Evolutionary conservation across 1,140 invertebrate genomes (phyloP).

Genomic region (Anagrus nilaparvatae): DNA sequence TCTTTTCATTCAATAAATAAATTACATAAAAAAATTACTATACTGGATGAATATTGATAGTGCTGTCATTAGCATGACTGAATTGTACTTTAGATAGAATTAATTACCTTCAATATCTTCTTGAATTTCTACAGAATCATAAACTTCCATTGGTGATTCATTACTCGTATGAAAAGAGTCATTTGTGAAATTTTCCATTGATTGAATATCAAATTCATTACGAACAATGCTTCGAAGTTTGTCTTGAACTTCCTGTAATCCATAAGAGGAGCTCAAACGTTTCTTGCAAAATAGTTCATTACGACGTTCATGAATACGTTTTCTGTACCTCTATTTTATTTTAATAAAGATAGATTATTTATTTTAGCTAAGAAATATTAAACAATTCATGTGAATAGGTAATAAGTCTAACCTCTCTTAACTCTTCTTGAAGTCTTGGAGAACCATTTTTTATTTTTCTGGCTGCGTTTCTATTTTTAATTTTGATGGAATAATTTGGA

Average conservation of each 20-base stretch:
- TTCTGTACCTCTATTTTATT: constrained; percentile 27
- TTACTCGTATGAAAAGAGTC: no score
- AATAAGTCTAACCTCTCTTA: constrained; percentile 34
- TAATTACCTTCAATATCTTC: constrained; percentile 9
- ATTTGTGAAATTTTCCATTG: constrained; percentile 12
- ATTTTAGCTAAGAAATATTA: constrained; percentile 2
- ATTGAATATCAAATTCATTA: constrained; percentile 23
- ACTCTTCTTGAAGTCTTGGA: constrained; percentile 33
- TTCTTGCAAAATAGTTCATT: constrained; percentile 27
- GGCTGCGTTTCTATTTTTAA: constrained; percentile 25
- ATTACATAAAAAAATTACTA: no score
- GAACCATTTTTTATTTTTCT: constrained; percentile 35
- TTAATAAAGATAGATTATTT: not conserved
- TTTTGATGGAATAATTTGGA: constrained; percentile 22
- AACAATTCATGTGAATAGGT: constrained; percentile 7
- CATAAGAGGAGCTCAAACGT: constrained; percentile 18
- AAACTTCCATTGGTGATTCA: constrained; percentile 3
- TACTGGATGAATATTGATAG: no score
- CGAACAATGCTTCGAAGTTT: constrained; percentile 25
- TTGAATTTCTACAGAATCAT: constrained; percentile 11
- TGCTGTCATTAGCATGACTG: no score
- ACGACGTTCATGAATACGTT: constrained; percentile 32
- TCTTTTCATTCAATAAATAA: no score
- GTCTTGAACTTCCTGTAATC: constrained; percentile 16
- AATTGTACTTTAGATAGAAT: no score